A percentile compares a stretch with the other conserved stretches of the same genome.
Conservation (phyloP, 2,113 vertebrate species). For the Asarcornis scutulata region DNA sequence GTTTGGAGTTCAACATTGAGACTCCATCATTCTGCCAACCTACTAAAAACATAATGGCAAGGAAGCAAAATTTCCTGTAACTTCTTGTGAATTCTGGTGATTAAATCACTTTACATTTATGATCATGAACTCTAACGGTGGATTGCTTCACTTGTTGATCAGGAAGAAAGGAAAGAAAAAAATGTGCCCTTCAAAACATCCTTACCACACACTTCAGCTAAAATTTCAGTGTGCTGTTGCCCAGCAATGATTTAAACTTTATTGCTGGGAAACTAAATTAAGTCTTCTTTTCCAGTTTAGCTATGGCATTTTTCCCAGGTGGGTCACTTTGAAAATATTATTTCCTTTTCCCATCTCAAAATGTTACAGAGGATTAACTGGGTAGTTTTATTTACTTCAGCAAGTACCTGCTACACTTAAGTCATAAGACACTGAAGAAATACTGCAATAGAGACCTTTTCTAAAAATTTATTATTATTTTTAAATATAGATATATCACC, state of each 20-base stretch:
- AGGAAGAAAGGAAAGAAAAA: not conserved
- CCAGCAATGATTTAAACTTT: conserved; percentile 38
- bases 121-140: not conserved
- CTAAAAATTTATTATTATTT: not conserved
- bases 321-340: conserved; percentile 38
- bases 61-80: not conserved
- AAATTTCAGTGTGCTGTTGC: not conserved
- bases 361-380: conserved; percentile 49
- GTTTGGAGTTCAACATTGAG: not conserved
- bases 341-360: conserved; percentile 19
- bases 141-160: not conserved
- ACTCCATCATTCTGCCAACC: not conserved
- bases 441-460: conserved; percentile 31
- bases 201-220: not conserved
- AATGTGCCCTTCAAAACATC: not conserved
- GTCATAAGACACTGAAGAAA: conserved; percentile 35
- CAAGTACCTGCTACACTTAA: conserved; percentile 48
- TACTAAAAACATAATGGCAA: not conserved
- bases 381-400: conserved; percentile 55
- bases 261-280: conserved; percentile 18
- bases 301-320: conserved; percentile 8
- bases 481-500: not conserved
- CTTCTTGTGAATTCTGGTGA: not conserved
- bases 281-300: not conserved
- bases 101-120: not conserved